Conservation (phyloP, 2,888 invertebrate species). For the Dynastes hyllus region DNA sequence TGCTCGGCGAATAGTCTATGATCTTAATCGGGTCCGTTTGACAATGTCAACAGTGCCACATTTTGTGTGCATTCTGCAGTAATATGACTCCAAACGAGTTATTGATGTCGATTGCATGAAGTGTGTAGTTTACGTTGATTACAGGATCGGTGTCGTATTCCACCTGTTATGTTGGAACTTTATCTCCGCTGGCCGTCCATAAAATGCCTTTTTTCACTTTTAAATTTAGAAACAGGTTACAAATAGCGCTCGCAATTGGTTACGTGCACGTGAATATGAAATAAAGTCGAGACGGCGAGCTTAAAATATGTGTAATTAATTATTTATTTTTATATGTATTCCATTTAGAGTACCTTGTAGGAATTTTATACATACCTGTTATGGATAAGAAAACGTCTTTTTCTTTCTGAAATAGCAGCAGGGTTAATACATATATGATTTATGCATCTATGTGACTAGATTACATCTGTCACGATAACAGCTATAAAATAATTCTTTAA, state of each 20-base stretch:
- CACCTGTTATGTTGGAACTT: constrained; percentile 15
- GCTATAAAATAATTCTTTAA: too few relatives aligned
- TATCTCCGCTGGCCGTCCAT: not conserved
- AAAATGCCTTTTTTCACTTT: constrained; percentile 5
- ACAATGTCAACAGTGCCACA: not conserved
- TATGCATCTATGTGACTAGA: too few relatives aligned
- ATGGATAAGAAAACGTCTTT: too few relatives aligned
- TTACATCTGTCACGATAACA: too few relatives aligned
- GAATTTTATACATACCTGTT: not conserved
- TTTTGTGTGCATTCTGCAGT: not conserved
- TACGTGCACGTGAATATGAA: not conserved
- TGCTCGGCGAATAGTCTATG: not conserved
- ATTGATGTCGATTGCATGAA: constrained; percentile 12
- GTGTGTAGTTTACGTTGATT: constrained; percentile 10
- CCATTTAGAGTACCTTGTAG: not conserved
- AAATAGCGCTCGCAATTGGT: not conserved
- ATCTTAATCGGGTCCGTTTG: not conserved
- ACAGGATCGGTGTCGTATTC: constrained; percentile 1
- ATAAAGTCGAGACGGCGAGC: not conserved
- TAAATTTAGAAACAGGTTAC: constrained; percentile 1
- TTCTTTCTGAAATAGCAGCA: too few relatives aligned
- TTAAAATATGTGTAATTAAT: constrained; percentile 4
- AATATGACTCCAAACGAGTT: not conserved
- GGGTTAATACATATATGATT: too few relatives aligned
- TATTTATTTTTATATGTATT: constrained; percentile 6